phyloP scores from a whole-genome alignment of 2,888 invertebrate genomes.

The Acrobasis suavella region DNA sequence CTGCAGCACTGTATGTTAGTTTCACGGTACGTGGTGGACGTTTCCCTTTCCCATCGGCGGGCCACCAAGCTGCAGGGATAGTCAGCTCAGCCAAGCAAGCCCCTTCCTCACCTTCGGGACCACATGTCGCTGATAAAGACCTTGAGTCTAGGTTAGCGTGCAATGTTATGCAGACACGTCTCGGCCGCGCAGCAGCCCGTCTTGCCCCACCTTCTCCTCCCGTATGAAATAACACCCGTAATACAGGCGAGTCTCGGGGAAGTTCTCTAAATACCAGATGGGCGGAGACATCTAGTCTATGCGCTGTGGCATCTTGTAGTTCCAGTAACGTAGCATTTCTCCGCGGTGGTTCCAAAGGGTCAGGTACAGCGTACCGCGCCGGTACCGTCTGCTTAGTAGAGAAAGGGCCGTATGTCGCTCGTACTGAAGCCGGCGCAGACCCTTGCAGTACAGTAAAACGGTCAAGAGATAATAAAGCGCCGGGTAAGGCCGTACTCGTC shows the following conservation, averaged over 20 bases:
- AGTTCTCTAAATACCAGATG: slow-evolving; percentile 94
- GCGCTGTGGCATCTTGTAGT: slow-evolving; percentile 85
- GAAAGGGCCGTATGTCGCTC: slow-evolving; percentile 97
- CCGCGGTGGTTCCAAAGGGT: slow-evolving; percentile 86
- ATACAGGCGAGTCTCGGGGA: slow-evolving; percentile 94
- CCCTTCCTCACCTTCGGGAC: slow-evolving; percentile 95
- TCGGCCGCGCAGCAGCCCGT: slow-evolving; percentile 86
- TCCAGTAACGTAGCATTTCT: slow-evolving; percentile 82
- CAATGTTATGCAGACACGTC: slow-evolving; percentile 90
- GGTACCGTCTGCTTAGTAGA: slow-evolving; percentile 97
- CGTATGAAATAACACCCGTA: slow-evolving; percentile 96
- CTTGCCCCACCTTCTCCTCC: slow-evolving; percentile 92
- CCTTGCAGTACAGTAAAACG: slow-evolving; percentile 96
- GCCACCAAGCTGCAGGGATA: slow-evolving; percentile 96
- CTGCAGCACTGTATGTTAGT: slow-evolving; percentile 94
- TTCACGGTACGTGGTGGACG: slow-evolving; percentile 89
- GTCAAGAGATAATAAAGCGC: slow-evolving; percentile 90
- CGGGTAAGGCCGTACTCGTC: slow-evolving; percentile 78
- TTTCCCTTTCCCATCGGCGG: slow-evolving; percentile 83
- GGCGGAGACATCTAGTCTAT: slow-evolving; percentile 94
- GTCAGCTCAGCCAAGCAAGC: slow-evolving; percentile 95
- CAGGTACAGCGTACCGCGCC: slow-evolving; percentile 93
- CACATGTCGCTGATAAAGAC: slow-evolving; percentile 93
- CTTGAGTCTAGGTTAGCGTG: slow-evolving; percentile 86
- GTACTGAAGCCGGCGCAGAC: slow-evolving; percentile 93